A percentile compares a stretch with the other conserved stretches of the same genome.
These are phyloP conservation scores for Pammene fasciana DNA, from an alignment of 2,888 invertebrate species.

Conservation along the genomic window DNA sequence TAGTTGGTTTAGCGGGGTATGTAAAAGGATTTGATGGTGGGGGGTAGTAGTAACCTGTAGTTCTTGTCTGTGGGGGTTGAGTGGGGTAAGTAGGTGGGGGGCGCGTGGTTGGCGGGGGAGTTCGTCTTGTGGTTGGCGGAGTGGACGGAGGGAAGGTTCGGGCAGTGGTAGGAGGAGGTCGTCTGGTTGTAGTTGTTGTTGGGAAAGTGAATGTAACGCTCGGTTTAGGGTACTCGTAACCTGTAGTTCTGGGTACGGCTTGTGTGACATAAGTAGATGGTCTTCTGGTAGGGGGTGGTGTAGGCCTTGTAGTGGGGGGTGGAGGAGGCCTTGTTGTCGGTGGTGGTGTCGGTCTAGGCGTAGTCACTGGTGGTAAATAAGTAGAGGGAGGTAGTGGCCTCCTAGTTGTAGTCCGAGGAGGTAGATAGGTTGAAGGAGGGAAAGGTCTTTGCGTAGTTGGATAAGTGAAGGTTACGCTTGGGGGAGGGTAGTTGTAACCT, in stretches of 20 bases:
- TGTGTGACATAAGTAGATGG: conserved; percentile 32
- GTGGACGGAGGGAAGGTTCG: conserved; percentile 54
- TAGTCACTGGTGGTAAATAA: too few species aligned
- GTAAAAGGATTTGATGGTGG: conserved; percentile 44
- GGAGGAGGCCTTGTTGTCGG: conserved; percentile 37
- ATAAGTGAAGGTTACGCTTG: too few species aligned
- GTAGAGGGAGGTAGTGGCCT: conserved; percentile 35
- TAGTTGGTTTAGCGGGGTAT: conserved; percentile 34
- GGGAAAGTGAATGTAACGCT: conserved; percentile 51
- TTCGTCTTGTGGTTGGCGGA: background rate
- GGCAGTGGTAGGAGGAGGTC: conserved; percentile 41
- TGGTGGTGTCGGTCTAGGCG: conserved; percentile 46
- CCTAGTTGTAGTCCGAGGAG: background rate
- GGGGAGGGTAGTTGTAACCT: too few species aligned
- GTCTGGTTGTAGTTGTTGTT: conserved; percentile 44
- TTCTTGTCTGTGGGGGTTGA: conserved; percentile 39
- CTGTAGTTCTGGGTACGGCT: conserved; percentile 45
- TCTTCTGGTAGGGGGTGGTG: conserved; percentile 43
- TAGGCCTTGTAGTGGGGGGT: conserved; percentile 43
- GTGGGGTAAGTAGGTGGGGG: conserved; percentile 2
- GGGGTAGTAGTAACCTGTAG: conserved; percentile 46
- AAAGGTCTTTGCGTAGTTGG: too few species aligned
- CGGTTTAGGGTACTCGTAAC: conserved; percentile 51
- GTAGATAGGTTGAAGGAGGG: conserved; percentile 1
- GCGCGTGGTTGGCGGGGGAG: background rate